Evolutionary conservation across 1,140 invertebrate genomes (phyloP).

Genomic region (Calosoma granatense): DNA sequence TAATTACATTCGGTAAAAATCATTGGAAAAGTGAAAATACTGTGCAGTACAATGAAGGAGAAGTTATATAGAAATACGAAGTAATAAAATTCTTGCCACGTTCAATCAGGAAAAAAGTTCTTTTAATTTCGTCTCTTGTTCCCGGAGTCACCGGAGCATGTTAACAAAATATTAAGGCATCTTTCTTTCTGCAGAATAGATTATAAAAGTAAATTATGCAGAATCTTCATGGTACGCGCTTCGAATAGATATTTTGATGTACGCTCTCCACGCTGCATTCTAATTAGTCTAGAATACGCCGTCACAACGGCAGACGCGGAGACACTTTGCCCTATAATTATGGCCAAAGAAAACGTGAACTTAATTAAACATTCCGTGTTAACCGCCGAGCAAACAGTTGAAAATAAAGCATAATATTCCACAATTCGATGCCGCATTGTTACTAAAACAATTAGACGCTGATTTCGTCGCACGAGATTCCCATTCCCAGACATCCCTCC

Average conservation of each 20-base stretch:
- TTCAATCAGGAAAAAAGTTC: constrained; percentile 2
- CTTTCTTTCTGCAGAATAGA: constrained; percentile 4
- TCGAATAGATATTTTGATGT: constrained; percentile 5
- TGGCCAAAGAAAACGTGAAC: constrained; percentile 6
- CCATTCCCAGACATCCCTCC: too few species aligned
- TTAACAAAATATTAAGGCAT: constrained; percentile 7
- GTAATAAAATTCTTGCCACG: constrained; percentile 5
- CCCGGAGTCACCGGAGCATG: neutral
- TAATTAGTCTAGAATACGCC: neutral
- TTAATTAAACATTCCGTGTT: constrained; percentile 6
- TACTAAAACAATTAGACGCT: neutral
- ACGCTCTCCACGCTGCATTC: constrained; percentile 1
- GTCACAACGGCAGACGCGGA: neutral
- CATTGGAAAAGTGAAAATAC: too few species aligned
- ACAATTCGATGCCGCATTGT: neutral
- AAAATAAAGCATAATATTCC: neutral
- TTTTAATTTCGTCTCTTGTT: constrained; percentile 8
- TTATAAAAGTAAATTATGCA: constrained; percentile 9
- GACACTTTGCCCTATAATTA: constrained; percentile 6
- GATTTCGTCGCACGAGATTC: too few species aligned
- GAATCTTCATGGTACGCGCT: neutral
- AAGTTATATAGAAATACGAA: too few species aligned
- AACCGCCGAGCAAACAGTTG: neutral
- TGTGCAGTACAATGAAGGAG: too few species aligned
- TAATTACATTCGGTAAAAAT: too few species aligned